These are phyloP conservation scores for Melieria crassipennis DNA, from an alignment of 2,888 invertebrate species.

Conservation along the genomic window DNA sequence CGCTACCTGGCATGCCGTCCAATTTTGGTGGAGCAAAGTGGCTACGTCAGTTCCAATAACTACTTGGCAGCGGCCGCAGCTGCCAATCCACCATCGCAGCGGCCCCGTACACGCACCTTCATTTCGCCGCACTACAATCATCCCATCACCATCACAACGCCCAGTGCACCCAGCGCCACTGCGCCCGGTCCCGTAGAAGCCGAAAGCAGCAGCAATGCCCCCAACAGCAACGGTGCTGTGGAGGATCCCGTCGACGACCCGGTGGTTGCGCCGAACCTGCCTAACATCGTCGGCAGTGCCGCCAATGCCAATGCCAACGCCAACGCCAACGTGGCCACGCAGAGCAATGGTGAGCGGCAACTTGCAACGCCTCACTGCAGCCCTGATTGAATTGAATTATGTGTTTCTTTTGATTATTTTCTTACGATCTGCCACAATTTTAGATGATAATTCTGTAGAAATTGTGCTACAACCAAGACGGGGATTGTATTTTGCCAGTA, in stretches of 20 bases:
- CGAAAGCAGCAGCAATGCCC: conserved; percentile 33
- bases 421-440: conserved; percentile 30
- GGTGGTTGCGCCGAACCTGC: conserved; percentile 41
- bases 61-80: conserved; percentile 49
- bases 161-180: conserved; percentile 41
- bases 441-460: conserved; percentile 42
- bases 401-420: conserved; percentile 30
- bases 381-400: neutral
- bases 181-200: conserved; percentile 4
- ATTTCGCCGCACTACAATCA: conserved; percentile 19
- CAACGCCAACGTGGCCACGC: conserved; percentile 30
- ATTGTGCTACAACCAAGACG: conserved; percentile 46
- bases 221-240: conserved; percentile 39
- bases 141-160: conserved; percentile 13
- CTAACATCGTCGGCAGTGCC: neutral
- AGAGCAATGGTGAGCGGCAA: conserved; percentile 38
- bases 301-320: conserved; percentile 24
- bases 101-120: conserved; percentile 19
- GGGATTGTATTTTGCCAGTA: conserved; percentile 45
- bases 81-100: conserved; percentile 37
- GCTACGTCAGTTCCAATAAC: conserved; percentile 65
- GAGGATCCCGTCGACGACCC: conserved; percentile 60
- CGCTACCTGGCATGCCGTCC: conserved; percentile 77
- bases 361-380: neutral
- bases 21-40: conserved; percentile 76